Evolutionary conservation across 2,113 vertebrate species (phyloP).

Genomic region (Columba janthina): DNA sequence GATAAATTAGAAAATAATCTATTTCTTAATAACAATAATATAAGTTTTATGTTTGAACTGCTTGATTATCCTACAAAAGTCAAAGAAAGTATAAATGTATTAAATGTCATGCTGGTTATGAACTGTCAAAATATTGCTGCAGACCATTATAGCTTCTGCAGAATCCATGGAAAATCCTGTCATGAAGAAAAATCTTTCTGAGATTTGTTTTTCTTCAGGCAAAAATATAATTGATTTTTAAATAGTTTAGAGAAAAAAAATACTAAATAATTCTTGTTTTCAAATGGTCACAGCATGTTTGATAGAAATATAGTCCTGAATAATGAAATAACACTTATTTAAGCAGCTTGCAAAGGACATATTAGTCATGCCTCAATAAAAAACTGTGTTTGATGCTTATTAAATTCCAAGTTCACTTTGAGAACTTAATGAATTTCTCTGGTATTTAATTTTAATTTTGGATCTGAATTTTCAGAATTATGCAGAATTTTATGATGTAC

Average conservation of each 20-base stretch:
- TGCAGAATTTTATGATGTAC: background rate
- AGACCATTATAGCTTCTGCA: background rate
- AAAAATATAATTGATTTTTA: slow-evolving; percentile 44
- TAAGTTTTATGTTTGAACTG: background rate
- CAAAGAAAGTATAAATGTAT: slow-evolving; percentile 14
- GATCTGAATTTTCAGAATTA: slow-evolving; percentile 2
- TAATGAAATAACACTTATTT: slow-evolving; percentile 20
- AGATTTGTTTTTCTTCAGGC: slow-evolving; percentile 20
- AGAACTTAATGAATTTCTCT: slow-evolving; percentile 9
- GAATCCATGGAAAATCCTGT: background rate
- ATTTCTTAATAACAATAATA: background rate
- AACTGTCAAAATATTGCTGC: slow-evolving; percentile 38
- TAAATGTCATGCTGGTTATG: slow-evolving; percentile 17
- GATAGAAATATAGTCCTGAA: background rate
- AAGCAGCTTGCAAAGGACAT: background rate
- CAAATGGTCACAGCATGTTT: slow-evolving; percentile 16
- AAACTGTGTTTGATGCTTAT: background rate
- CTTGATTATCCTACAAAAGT: background rate
- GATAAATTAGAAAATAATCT: background rate
- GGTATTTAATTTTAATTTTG: slow-evolving; percentile 21
- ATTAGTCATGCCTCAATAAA: slow-evolving; percentile 34
- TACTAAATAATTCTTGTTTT: background rate
- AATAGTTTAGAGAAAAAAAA: background rate
- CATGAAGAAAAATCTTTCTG: slow-evolving; percentile 1
- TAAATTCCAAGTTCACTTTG: slow-evolving; percentile 28